phyloP scores from a whole-genome alignment of 2,113 vertebrate species.

The Labrus mixtus region DNA sequence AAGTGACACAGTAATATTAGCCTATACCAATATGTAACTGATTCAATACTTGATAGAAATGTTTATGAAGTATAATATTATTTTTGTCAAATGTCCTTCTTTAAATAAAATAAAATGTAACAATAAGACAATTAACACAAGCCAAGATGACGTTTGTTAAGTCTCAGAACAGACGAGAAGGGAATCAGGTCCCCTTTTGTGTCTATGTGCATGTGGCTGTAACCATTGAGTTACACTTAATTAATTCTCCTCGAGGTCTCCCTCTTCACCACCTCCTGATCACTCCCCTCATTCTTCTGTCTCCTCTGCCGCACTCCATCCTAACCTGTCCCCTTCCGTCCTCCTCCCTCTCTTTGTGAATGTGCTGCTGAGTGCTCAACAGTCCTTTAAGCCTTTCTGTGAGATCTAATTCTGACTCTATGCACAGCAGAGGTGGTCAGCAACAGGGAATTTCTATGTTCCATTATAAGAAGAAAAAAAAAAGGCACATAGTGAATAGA shows the following conservation, averaged over 20 bases:
- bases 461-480: conserved; percentile 13
- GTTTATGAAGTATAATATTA: too few species aligned
- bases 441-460: conserved; percentile 22
- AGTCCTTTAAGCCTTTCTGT: conserved; percentile 19
- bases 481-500: conserved; percentile 2
- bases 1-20: too few species aligned
- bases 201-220: background rate
- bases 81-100: background rate
- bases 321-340: background rate
- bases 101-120: background rate
- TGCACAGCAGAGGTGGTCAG: conserved; percentile 38
- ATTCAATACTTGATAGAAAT: too few species aligned
- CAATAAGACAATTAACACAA: background rate
- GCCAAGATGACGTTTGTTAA: background rate
- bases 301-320: background rate
- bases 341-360: conserved; percentile 39
- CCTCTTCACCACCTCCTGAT: background rate
- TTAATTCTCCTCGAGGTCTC: conserved; percentile 39
- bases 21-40: too few species aligned
- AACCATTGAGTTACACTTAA: conserved; percentile 44
- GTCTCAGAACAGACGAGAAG: background rate
- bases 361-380: conserved; percentile 46
- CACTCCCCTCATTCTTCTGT: conserved; percentile 30
- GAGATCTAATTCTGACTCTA: conserved; percentile 63
- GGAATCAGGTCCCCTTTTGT: background rate